Evolutionary conservation across 2,888 invertebrate species (phyloP).

Genomic region (Pammene aurita): DNA sequence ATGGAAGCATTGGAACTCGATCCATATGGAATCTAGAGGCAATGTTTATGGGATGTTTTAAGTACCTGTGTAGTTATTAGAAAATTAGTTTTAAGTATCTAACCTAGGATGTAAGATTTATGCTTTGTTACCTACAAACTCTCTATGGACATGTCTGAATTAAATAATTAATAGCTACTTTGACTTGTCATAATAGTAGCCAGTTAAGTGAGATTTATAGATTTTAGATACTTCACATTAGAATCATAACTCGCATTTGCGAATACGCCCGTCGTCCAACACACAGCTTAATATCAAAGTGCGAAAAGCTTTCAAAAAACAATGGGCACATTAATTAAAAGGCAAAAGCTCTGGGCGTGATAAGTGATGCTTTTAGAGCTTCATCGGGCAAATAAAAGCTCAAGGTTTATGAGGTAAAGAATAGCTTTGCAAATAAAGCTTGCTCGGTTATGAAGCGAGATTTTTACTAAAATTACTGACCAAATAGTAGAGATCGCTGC

Average conservation of each 20-base stretch:
- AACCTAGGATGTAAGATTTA: too few species aligned
- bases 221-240: neutral
- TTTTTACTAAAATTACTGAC: neutral
- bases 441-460: neutral
- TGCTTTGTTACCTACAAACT: too few species aligned
- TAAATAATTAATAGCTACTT: too few species aligned
- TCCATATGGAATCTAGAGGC: too few species aligned
- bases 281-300: conserved; percentile 24
- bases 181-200: too few species aligned
- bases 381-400: conserved; percentile 35
- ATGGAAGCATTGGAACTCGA: too few species aligned
- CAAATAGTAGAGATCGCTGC: neutral
- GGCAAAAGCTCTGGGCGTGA: conserved; percentile 33
- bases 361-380: conserved; percentile 41
- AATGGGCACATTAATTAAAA: conserved; percentile 37
- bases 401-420: conserved; percentile 22
- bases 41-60: too few species aligned
- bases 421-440: conserved; percentile 29
- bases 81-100: too few species aligned
- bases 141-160: too few species aligned
- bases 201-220: too few species aligned
- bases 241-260: conserved; percentile 2
- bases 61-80: too few species aligned
- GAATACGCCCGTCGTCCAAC: conserved; percentile 4
- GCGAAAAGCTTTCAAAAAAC: conserved; percentile 39